A percentile compares a stretch with the other conserved stretches of the same genome.
Evolutionary conservation across 2,888 invertebrate genomes (phyloP).

Genomic region (Ophion slaviceki): DNA sequence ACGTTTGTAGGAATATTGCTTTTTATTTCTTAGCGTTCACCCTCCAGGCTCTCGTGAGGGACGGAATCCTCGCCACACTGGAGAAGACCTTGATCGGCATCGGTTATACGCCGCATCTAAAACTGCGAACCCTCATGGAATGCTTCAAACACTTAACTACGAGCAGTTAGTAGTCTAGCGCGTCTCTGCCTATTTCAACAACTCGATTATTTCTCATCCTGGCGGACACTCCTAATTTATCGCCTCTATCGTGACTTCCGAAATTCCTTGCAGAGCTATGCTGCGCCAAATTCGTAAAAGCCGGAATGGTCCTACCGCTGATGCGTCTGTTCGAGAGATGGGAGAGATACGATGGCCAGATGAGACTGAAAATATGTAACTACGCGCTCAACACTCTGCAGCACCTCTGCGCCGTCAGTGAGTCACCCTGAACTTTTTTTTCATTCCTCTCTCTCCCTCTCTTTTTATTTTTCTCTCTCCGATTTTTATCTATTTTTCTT

Average conservation of each 20-base stretch:
- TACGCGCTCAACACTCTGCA: slow-evolving; percentile 86
- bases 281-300: slow-evolving; percentile 87
- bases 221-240: neutral
- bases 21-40: slow-evolving; percentile 76
- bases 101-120: slow-evolving; percentile 86
- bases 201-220: neutral
- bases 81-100: slow-evolving; percentile 86
- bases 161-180: slow-evolving; percentile 85
- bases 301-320: slow-evolving; percentile 85
- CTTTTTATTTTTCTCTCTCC: neutral
- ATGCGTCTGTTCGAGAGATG: slow-evolving; percentile 87
- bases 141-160: slow-evolving; percentile 88
- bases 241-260: neutral
- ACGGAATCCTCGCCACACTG: slow-evolving; percentile 86
- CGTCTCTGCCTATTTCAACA: neutral
- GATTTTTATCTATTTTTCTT: slow-evolving; percentile 62
- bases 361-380: slow-evolving; percentile 87
- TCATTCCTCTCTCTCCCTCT: too few relatives aligned
- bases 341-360: slow-evolving; percentile 87
- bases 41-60: slow-evolving; percentile 85
- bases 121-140: slow-evolving; percentile 88
- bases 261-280: slow-evolving; percentile 85
- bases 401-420: slow-evolving; percentile 87
- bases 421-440: slow-evolving; percentile 76
- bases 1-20: slow-evolving; percentile 18